Conservation (phyloP, 1,140 invertebrate species). For the Thrips palmi region DNA sequence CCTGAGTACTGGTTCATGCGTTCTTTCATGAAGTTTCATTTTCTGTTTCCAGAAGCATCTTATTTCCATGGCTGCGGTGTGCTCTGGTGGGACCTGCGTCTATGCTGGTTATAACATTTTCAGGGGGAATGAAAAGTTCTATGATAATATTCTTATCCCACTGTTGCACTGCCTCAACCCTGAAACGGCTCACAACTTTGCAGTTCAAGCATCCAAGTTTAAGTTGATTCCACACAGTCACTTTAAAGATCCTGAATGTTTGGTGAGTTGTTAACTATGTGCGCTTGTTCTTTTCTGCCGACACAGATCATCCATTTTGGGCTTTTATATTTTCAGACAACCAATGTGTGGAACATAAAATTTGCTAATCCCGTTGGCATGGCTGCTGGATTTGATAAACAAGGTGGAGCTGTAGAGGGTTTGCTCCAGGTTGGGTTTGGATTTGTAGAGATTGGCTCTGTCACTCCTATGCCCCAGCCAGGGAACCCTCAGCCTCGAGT, state of each 20-base stretch:
- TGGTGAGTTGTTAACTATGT: slow-evolving; percentile 44
- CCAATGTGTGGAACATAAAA: slow-evolving; percentile 44
- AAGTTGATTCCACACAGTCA: slow-evolving; percentile 40
- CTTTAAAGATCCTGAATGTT: slow-evolving; percentile 33
- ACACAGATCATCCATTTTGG: no score
- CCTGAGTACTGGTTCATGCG: no score
- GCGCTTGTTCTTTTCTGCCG: no score
- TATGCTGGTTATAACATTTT: slow-evolving; percentile 43
- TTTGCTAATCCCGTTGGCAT: slow-evolving; percentile 85
- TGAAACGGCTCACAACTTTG: slow-evolving; percentile 61
- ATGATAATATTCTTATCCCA: slow-evolving; percentile 51
- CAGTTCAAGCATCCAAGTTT: slow-evolving; percentile 53
- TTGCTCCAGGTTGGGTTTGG: slow-evolving; percentile 78
- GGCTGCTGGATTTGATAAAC: slow-evolving; percentile 96
- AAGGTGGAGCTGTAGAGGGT: slow-evolving; percentile 75
- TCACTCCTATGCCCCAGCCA: slow-evolving; percentile 79
- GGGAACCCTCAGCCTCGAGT: slow-evolving; percentile 87
- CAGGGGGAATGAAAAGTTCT: slow-evolving; percentile 59
- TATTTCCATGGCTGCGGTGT: slow-evolving; percentile 27
- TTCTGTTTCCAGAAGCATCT: slow-evolving; percentile 42
- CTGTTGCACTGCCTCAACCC: slow-evolving; percentile 42
- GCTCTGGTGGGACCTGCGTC: slow-evolving; percentile 33
- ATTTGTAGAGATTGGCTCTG: slow-evolving; percentile 91
- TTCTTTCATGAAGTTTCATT: no score
- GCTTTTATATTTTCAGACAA: no score